phyloP scores from a whole-genome alignment of 30 jellyfish, hydroid and myxozoan genomes.

The Aurelia sp. region DNA sequence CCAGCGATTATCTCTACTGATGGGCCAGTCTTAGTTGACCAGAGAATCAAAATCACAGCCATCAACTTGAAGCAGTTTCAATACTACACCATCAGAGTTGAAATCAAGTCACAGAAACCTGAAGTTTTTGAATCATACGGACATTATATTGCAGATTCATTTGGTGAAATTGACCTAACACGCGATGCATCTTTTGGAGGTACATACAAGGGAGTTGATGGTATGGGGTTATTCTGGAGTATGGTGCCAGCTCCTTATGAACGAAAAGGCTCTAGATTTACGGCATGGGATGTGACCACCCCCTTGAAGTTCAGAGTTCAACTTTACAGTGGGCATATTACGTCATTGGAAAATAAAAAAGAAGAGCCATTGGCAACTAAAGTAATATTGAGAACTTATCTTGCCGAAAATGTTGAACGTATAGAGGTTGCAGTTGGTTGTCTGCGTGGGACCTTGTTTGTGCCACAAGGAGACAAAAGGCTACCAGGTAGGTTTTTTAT shows the following conservation, averaged over 20 bases:
- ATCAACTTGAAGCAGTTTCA: conserved; percentile 40
- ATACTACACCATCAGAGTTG: conserved; percentile 47
- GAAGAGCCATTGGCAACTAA: conserved; percentile 39
- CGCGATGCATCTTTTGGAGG: conserved; percentile 64
- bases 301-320: conserved; percentile 33
- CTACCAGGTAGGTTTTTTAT: conserved; percentile 54
- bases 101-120: background rate
- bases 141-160: conserved; percentile 41
- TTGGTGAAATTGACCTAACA: conserved; percentile 23
- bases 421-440: conserved; percentile 48
- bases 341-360: conserved; percentile 5
- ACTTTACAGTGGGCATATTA: conserved; percentile 47
- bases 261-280: conserved; percentile 42
- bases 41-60: conserved; percentile 10
- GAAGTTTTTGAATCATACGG: conserved; percentile 49
- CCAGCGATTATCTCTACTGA: conserved; percentile 37
- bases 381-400: conserved; percentile 47
- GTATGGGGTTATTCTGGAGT: conserved; percentile 77
- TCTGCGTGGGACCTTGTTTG: conserved; percentile 64
- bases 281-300: conserved; percentile 6
- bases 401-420: conserved; percentile 52
- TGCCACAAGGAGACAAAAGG: conserved; percentile 62
- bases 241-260: conserved; percentile 63
- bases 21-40: conserved; percentile 48
- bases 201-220: conserved; percentile 48